Conservation (phyloP, 1,140 invertebrate genomes). For the Drosophila jambulina region DNA sequence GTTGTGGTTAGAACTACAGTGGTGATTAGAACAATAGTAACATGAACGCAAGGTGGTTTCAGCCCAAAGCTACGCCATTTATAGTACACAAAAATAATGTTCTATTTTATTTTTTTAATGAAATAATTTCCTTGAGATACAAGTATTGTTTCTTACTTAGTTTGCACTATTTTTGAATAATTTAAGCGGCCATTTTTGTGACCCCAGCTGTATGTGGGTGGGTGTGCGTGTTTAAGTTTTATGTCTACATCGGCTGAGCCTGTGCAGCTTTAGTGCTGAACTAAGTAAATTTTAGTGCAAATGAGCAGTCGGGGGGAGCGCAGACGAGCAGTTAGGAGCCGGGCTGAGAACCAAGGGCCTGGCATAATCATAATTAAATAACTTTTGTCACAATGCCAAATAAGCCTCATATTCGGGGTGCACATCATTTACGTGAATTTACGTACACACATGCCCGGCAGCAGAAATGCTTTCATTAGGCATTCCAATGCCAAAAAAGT, state of each 20-base stretch:
- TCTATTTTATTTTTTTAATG: too few relatives aligned
- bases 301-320: constrained; percentile 65
- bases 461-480: constrained; percentile 68
- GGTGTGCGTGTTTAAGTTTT: constrained; percentile 71
- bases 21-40: background rate
- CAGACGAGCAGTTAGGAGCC: constrained; percentile 61
- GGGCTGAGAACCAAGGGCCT: constrained; percentile 49
- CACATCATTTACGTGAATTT: constrained; percentile 79
- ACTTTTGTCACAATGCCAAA: constrained; percentile 79
- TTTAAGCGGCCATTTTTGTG: background rate
- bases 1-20: constrained; percentile 11
- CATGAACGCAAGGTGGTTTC: background rate
- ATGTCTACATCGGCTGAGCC: constrained; percentile 73
- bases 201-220: constrained; percentile 5
- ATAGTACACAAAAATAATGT: too few relatives aligned
- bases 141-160: background rate
- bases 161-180: too few relatives aligned
- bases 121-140: background rate
- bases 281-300: constrained; percentile 77
- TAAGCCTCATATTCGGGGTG: constrained; percentile 51
- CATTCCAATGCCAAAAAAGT: constrained; percentile 59
- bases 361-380: constrained; percentile 81
- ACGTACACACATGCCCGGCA: constrained; percentile 48
- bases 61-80: background rate
- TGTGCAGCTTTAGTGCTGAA: constrained; percentile 77